phyloP scores from a whole-genome alignment of 2,888 invertebrate species.

The Monopis laevigella region DNA sequence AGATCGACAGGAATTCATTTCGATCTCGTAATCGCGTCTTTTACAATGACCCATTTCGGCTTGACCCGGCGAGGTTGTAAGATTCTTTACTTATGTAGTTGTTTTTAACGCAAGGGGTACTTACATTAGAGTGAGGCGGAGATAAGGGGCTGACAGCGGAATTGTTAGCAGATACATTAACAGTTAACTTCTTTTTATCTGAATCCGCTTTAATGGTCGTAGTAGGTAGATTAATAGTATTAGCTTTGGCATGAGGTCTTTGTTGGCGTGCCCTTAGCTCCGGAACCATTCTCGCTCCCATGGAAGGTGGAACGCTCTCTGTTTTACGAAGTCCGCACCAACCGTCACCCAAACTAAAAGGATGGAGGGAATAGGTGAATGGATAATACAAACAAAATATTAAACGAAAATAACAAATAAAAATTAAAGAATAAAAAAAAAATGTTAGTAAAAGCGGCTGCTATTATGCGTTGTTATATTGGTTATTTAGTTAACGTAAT shows the following conservation, averaged over 20 bases:
- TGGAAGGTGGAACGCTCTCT: constrained; percentile 49
- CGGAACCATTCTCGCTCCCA: constrained; percentile 40
- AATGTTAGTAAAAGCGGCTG: too few relatives aligned
- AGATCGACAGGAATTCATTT: too few relatives aligned
- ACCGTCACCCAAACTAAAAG: constrained; percentile 42
- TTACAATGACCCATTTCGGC: too few relatives aligned
- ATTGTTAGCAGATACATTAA: constrained; percentile 19
- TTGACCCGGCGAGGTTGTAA: too few relatives aligned
- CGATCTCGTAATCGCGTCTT: too few relatives aligned
- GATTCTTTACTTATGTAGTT: too few relatives aligned
- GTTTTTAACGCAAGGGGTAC: constrained; percentile 23
- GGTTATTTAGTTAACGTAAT: too few relatives aligned
- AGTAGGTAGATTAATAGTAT: constrained; percentile 70
- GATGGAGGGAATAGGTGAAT: constrained; percentile 33
- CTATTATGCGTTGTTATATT: too few relatives aligned
- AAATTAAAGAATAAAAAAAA: constrained; percentile 17
- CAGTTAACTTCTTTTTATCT: constrained; percentile 27
- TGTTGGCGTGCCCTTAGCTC: constrained; percentile 44
- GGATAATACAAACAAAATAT: constrained; percentile 33
- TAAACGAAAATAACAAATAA: constrained; percentile 29
- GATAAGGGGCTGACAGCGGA: constrained; percentile 44
- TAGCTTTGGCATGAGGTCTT: constrained; percentile 60
- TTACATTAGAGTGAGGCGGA: constrained; percentile 52
- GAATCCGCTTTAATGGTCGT: constrained; percentile 39
- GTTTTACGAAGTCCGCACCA: constrained; percentile 54